These are phyloP conservation scores for Zygaena filipendulae DNA, from an alignment of 2,888 invertebrate species.

Conservation along the genomic window DNA sequence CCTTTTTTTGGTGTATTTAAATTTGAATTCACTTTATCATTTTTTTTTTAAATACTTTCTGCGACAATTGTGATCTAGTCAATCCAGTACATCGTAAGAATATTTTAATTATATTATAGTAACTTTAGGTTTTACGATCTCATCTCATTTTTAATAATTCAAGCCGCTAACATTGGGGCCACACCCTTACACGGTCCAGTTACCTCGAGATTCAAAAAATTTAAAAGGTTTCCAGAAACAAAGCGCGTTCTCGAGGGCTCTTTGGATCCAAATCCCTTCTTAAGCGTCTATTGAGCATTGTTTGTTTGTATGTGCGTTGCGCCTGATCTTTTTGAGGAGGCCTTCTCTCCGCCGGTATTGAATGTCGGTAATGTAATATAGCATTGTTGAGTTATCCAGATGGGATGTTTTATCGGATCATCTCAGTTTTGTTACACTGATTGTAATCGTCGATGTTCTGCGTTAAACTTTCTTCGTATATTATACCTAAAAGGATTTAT, in stretches of 20 bases:
- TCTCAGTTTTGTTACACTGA: slow-evolving; percentile 20
- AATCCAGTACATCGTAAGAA: no score
- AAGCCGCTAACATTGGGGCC: slow-evolving; percentile 19
- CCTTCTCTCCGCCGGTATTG: slow-evolving; percentile 24
- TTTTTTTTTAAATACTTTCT: no score
- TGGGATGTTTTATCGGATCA: slow-evolving; percentile 41
- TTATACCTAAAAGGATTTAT: no score
- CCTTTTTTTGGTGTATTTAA: no score
- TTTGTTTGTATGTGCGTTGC: slow-evolving; percentile 24
- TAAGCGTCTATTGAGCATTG: slow-evolving; percentile 55
- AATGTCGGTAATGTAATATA: slow-evolving; percentile 48
- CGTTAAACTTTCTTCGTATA: no score
- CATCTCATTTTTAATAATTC: not conserved
- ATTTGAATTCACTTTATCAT: no score
- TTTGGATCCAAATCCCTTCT: slow-evolving; percentile 60
- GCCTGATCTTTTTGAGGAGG: slow-evolving; percentile 31
- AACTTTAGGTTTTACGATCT: no score
- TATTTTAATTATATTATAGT: no score
- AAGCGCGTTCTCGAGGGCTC: slow-evolving; percentile 31
- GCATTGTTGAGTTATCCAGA: slow-evolving; percentile 40
- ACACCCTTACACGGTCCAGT: slow-evolving; percentile 28
- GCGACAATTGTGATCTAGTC: no score
- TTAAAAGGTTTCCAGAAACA: slow-evolving; percentile 51
- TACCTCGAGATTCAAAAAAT: slow-evolving; percentile 40
- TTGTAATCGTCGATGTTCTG: not conserved